These are phyloP conservation scores for Leptonema lineaticorne DNA, from an alignment of 1,140 invertebrate genomes.

Conservation along the genomic window DNA sequence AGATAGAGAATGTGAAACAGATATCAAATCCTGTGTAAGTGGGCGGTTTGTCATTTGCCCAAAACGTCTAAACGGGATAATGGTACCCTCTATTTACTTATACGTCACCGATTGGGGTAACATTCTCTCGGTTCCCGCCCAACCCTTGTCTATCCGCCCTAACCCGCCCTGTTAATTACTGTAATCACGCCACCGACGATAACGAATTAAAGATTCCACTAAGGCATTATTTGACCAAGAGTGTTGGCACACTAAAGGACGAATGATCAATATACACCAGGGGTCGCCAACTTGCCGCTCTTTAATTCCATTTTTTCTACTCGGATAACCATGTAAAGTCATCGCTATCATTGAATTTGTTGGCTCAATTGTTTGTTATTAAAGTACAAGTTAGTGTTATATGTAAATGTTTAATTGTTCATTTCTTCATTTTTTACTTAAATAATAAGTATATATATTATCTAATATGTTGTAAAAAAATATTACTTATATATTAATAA, in stretches of 20 bases:
- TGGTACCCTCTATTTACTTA: conserved; percentile 13
- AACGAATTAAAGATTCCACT: conserved; percentile 20
- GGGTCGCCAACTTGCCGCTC: neutral
- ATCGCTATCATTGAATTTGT: too few relatives aligned
- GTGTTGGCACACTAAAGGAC: neutral
- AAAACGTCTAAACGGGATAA: neutral
- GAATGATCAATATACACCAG: neutral
- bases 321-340: too few relatives aligned
- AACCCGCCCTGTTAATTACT: conserved; percentile 22
- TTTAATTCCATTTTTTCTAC: too few relatives aligned
- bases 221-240: conserved; percentile 9
- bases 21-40: neutral
- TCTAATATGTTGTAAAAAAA: too few relatives aligned
- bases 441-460: too few relatives aligned
- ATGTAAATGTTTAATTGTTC: too few relatives aligned
- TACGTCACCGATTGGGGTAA: conserved; percentile 5
- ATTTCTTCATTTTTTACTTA: too few relatives aligned
- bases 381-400: too few relatives aligned
- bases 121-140: conserved; percentile 12
- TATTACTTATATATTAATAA: too few relatives aligned
- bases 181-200: conserved; percentile 13
- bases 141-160: conserved; percentile 13
- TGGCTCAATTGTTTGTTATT: too few relatives aligned
- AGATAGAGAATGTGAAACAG: neutral
- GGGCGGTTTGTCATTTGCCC: conserved; percentile 1